Conservation (phyloP, 1,140 invertebrate genomes). For the Drosophila yakuba region DNA sequence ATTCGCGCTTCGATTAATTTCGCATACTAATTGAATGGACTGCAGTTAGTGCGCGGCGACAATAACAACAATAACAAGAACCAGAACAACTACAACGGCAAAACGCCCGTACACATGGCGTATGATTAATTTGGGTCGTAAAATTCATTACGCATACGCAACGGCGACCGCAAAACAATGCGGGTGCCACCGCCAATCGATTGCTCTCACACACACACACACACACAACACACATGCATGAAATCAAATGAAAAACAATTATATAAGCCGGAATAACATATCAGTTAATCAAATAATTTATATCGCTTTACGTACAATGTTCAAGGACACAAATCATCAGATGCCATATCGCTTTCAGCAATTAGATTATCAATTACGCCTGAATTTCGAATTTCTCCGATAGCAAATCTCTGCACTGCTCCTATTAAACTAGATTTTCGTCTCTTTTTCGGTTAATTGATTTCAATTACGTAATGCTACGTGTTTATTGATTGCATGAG, state of each 20-base stretch:
- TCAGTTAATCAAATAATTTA: conserved; percentile 29
- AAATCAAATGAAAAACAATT: conserved; percentile 1
- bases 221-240: conserved; percentile 8
- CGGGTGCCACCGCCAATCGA: conserved; percentile 37
- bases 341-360: conserved; percentile 30
- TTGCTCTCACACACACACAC: conserved; percentile 33
- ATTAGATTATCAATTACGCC: conserved; percentile 30
- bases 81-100: not conserved
- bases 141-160: conserved; percentile 61
- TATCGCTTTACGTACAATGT: not conserved
- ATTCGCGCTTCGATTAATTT: conserved; percentile 20
- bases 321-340: conserved; percentile 14
- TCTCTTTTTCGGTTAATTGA: conserved; percentile 4
- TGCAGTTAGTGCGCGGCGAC: conserved; percentile 13
- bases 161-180: conserved; percentile 46
- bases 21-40: conserved; percentile 41
- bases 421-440: conserved; percentile 5
- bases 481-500: conserved; percentile 2
- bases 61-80: not conserved
- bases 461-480: conserved; percentile 15
- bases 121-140: conserved; percentile 56
- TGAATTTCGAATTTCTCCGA: not conserved
- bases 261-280: conserved; percentile 14
- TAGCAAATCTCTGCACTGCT: not conserved
- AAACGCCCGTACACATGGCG: conserved; percentile 39